Conservation (phyloP, 2,113 vertebrate species). For the Ovis aries region ARS-UI_Ramb_v3.0 NC_056056.1:15127501-15128000, state of each 20-base stretch:
- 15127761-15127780: not conserved
- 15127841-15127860: not conserved
- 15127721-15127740: rapidly evolving
- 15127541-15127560: rapidly evolving
- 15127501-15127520: not conserved
- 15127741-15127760: rapidly evolving
- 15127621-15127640: rapidly evolving
- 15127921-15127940: rapidly evolving
- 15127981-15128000: rapidly evolving
- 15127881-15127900: rapidly evolving
- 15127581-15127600: not conserved
- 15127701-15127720: rapidly evolving
- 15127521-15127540: not conserved
- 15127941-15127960: rapidly evolving
- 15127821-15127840: rapidly evolving
- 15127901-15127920: not conserved
- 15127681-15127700: not conserved
- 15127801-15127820: not conserved
- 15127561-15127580: not conserved
- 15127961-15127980: rapidly evolving
- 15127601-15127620: not conserved
- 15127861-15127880: not conserved
- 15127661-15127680: rapidly evolving
- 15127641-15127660: no score
- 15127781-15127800: rapidly evolving